A percentile compares a stretch with the other conserved stretches of the same genome.
These are phyloP conservation scores for Danionella dracula DNA, from an alignment of 2,797 vertebrate genomes.

Conservation along the genomic window DNA sequence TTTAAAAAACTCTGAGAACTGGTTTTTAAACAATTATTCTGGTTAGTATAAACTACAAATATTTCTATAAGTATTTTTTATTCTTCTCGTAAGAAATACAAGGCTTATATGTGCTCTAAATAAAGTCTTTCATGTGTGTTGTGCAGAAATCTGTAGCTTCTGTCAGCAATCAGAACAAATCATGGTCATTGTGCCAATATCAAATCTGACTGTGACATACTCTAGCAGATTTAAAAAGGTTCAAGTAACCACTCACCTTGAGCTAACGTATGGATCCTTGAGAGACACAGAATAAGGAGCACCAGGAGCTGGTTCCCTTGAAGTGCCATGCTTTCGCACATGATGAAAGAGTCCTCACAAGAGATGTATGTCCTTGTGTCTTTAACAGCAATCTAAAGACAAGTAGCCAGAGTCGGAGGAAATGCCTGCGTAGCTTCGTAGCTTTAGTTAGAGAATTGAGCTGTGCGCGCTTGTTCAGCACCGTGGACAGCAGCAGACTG, in stretches of 20 bases:
- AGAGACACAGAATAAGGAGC: conserved; percentile 54
- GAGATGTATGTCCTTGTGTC: conserved; percentile 50
- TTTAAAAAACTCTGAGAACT: too few relatives aligned
- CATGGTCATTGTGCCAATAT: too few relatives aligned
- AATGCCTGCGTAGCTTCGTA: conserved; percentile 6
- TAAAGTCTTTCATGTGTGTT: too few relatives aligned
- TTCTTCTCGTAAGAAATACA: too few relatives aligned
- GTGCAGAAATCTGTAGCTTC: too few relatives aligned
- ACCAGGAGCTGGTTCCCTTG: conserved; percentile 55
- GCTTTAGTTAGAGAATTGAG: conserved; percentile 57
- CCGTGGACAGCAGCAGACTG: conserved; percentile 81
- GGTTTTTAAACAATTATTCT: too few relatives aligned
- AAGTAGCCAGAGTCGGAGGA: conserved; percentile 38
- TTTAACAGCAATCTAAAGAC: conserved; percentile 53
- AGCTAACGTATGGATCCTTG: conserved; percentile 46
- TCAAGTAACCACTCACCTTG: conserved; percentile 70
- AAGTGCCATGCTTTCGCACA: conserved; percentile 57
- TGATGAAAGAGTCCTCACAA: conserved; percentile 52
- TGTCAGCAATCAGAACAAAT: too few relatives aligned
- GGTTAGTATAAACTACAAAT: too few relatives aligned
- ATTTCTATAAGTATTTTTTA: too few relatives aligned
- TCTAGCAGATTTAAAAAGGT: neutral
- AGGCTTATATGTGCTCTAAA: too few relatives aligned
- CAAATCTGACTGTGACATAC: too few relatives aligned
- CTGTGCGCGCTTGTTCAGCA: conserved; percentile 86